Conservation (phyloP, 2,888 invertebrate genomes). For the Leptopilina myrica region DNA sequence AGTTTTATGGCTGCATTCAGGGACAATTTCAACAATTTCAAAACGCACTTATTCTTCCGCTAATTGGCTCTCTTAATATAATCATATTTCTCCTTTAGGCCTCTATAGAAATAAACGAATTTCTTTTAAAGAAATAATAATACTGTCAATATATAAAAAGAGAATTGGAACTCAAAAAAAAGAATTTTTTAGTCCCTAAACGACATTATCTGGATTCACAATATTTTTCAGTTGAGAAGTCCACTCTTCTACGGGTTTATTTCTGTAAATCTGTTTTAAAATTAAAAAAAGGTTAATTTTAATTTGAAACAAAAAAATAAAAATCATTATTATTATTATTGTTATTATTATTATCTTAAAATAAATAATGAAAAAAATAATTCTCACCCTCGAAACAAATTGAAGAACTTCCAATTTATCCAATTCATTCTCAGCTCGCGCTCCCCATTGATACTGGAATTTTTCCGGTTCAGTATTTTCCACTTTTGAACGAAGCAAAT, state of each 20-base stretch:
- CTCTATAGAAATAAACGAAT: conserved; percentile 4
- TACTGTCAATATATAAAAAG: not conserved
- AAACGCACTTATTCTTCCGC: conserved; percentile 25
- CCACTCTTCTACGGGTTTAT: conserved; percentile 60
- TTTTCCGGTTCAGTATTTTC: conserved; percentile 76
- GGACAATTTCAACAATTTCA: conserved; percentile 53
- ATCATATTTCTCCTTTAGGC: conserved; percentile 2
- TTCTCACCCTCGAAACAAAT: conserved; percentile 78
- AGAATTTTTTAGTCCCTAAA: conserved; percentile 10
- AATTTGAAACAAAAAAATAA: not conserved
- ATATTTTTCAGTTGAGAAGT: conserved; percentile 58
- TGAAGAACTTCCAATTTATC: conserved; percentile 77
- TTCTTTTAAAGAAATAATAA: not conserved
- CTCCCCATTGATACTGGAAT: conserved; percentile 79
- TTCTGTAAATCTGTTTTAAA: conserved; percentile 62
- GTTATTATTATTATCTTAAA: not conserved
- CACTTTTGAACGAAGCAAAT: conserved; percentile 60
- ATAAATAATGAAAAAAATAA: conserved; percentile 4
- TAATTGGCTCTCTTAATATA: conserved; percentile 36
- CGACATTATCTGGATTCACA: conserved; percentile 35
- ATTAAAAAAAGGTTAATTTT: conserved; percentile 16
- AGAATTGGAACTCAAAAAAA: conserved; percentile 12
- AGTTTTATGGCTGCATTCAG: conserved; percentile 65
- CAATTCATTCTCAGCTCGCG: conserved; percentile 78
- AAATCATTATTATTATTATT: not conserved